Evolutionary conservation across 2,888 invertebrate species (phyloP), one percentile per base, ranked within the genome.

Genomic region (Caradrina clavipalpis): DNA sequence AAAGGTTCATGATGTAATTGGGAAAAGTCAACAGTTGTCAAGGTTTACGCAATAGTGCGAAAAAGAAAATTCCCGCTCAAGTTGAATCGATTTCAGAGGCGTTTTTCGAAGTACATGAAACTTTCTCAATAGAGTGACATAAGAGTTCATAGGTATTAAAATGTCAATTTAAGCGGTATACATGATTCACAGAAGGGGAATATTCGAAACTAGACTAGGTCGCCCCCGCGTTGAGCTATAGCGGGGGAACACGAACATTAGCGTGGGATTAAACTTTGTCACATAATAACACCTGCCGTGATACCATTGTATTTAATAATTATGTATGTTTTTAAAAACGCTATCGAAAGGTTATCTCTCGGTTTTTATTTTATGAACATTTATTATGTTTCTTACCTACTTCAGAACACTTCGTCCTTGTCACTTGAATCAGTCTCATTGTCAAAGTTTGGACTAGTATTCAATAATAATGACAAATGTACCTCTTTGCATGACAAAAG

Each of bases 401-500:
- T 68, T 42, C 68, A 56, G 57, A 76, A 77, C 79, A 76, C 76
- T 80, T 85, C 86, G 83, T 89, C 81, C 76, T 78, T 86, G 85
- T 65, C 83, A 83, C 71, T 80, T 82, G 72, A 85, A 84, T 82
- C 86, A 84, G 84, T 86, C 82, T 81, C 80, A 82, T 88, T 87
- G 78, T 86, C 76, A 81, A 78, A 82, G 67, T 83, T 75, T 85
- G 79, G 80, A 85, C 85, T 85, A 13, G 72, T 85, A 85, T 84
- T 88, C 88, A 89, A 88, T 89, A 86, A 84, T 85, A 87, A 86
- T 91, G 90, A 92, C 90, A 87, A 91, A 92, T 91, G 81, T 83
- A 61, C 87, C 87, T 87, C 86, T 93, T 93, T 89, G 74, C 92
- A 93, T 94, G 76, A 94, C 92, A 94, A 94, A 91, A 81, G 82